A percentile compares a stretch with the other conserved stretches of the same genome.
Conservation (phyloP, 2,888 invertebrate genomes). For the Apocheima hispidaria region DNA sequence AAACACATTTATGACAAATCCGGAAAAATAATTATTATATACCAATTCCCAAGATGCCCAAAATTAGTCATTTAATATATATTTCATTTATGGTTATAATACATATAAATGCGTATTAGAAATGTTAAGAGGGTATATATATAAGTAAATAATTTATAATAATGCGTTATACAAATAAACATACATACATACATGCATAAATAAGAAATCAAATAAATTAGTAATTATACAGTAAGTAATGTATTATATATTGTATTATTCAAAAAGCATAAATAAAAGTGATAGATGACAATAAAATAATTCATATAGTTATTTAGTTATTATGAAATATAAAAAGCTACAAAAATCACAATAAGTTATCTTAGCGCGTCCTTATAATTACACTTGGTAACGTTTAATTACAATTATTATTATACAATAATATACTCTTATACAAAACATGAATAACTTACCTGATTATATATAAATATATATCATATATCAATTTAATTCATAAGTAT, state of each 20-base stretch:
- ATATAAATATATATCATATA: slow-evolving; percentile 9
- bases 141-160: neutral
- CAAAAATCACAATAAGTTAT: slow-evolving; percentile 28
- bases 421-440: neutral
- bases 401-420: neutral
- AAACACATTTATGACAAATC: slow-evolving; percentile 14
- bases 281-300: slow-evolving; percentile 6
- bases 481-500: slow-evolving; percentile 17
- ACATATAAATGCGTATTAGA: slow-evolving; percentile 6
- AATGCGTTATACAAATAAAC: neutral
- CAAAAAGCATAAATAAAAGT: slow-evolving; percentile 12
- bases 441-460: slow-evolving; percentile 3
- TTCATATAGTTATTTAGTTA: neutral
- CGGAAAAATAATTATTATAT: neutral
- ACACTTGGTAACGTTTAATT: slow-evolving; percentile 21
- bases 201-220: neutral
- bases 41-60: neutral
- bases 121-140: neutral
- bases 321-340: slow-evolving; percentile 30
- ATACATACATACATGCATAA: neutral
- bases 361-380: slow-evolving; percentile 27
- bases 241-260: neutral
- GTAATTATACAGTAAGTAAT: neutral
- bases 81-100: neutral
- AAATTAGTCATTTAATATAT: slow-evolving; percentile 11